phyloP scores from a whole-genome alignment of 2,888 invertebrate genomes.

The Myathropa florea region DNA sequence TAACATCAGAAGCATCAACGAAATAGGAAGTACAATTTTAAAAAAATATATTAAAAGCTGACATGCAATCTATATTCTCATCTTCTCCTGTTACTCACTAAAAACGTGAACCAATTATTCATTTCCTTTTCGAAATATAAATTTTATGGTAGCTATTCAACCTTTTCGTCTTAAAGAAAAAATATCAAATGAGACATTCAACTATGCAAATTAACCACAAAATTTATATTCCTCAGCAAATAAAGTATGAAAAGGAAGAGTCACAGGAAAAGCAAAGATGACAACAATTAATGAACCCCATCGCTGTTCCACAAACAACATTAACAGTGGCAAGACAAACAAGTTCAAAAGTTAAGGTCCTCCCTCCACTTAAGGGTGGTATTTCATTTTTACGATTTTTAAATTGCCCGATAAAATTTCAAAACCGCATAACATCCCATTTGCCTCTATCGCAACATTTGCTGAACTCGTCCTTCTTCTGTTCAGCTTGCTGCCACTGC shows the following conservation, averaged over 20 bases:
- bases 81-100: neutral
- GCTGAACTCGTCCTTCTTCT: neutral
- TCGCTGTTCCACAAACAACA: conserved; percentile 38
- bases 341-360: conserved; percentile 48
- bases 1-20: no score
- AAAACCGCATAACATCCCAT: conserved; percentile 66
- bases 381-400: conserved; percentile 69
- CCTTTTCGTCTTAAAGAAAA: neutral
- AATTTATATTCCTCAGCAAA: conserved; percentile 11
- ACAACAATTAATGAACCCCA: conserved; percentile 48
- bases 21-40: neutral
- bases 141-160: neutral
- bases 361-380: conserved; percentile 40
- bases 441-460: conserved; percentile 35
- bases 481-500: neutral
- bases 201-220: conserved; percentile 38
- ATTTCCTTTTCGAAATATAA: neutral
- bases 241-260: neutral
- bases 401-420: conserved; percentile 69
- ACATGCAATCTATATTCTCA: neutral
- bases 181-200: conserved; percentile 1
- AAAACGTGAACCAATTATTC: neutral
- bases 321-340: conserved; percentile 45
- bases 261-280: conserved; percentile 4
- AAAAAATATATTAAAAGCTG: neutral